Base-by-base conservation (phyloP, 1,140 invertebrate genomes). In the Arctopsyche grandis region DNA sequence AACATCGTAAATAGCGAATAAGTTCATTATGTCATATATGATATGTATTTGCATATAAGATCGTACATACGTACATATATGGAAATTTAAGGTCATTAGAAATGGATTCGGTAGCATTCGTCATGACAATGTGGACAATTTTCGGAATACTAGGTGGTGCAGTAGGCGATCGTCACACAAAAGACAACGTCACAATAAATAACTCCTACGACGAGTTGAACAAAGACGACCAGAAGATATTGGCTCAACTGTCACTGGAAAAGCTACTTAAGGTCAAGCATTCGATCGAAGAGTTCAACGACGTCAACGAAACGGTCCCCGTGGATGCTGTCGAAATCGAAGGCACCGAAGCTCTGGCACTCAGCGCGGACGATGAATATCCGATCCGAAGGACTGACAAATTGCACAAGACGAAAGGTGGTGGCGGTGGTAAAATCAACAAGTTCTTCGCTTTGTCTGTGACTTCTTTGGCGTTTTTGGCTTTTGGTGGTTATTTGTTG, bases 401-500 rank as follows among this genome's bases (percentile, higher is more conserved):
- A 9, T 77, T 66, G 86, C 86, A 60, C 84, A 88, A 83, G 84
- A 85, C 69, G 78, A 76, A 76, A 44, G 71, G 10, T 56, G 79
- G 26, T 5, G 85, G 14, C 16, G 80, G 77, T 86, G 79, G 87
- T 79, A 91, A 90, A 86, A 84, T 93, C 77, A 92, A 91, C 70
- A 93, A 90, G 83, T 90, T 93, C 81, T 93, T 95, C 82, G 91
- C 94, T 66, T 86, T 93, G 21, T 91, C 93, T 0, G 88, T 95
- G 4, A 94, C 93, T 0, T 90, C 93, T 0, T 85, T 95, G 14
- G 91, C 94, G 0, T 95, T 95, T 85, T 84, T 94, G 1, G 93
- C 93, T 0, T 95, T 95, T 82, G 94, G 93, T 9, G 94, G 93
- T 7, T 95, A 95, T 84, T 85, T 95, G 10, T 84, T 95, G 0